Base-by-base conservation (phyloP, 37 sponge, comb jelly and placozoan species). In the Diacarnus erythraeanus region DNA sequence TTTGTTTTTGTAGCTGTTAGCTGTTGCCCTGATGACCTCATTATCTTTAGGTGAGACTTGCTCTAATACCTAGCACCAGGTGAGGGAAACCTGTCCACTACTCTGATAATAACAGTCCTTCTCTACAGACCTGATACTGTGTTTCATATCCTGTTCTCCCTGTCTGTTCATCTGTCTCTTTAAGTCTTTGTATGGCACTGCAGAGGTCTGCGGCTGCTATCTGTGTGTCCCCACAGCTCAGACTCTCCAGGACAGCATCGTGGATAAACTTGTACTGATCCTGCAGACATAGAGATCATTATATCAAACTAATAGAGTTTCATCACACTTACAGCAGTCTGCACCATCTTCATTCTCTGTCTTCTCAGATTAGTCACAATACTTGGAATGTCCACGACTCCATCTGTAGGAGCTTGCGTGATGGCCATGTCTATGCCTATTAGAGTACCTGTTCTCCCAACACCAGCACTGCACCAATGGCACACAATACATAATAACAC, bases 401-500 rank as follows among this genome's bases (percentile, higher is more conserved):
- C 51, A 15, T 47, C 51, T 12, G 6, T 12, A 6, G 51, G 51
- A 12, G 51, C 6, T 47, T 12, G 51, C 51, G 12, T 47, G 12
- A 47, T 6, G 12, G 51, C 51, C 6, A 47, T 47, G 12, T 47
- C 51, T 47, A 47, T 47, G 51, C 10, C 51, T 15, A 47, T 12
- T 12, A 47, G 51, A 47, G 51, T 47, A 6, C 51, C 51, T 47
- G 51, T 47, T 12, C 51, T 47, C 12, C 51, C 51, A 15, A 47
- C 51, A 47, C 51, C 51, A 47, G 51, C 51, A 47, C 51, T 47
- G 51, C n/a, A n/a, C n/a, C n/a, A n/a, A n/a, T n/a, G n/a, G n/a
- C n/a, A n/a, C n/a, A n/a, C n/a, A n/a, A n/a, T n/a, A n/a, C n/a
- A n/a, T n/a, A n/a, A n/a, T n/a, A n/a, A n/a, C n/a, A n/a, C n/a